Percentiles rank a stretch among this genome's conserved stretches.
These are phyloP conservation scores for Zoroaster sp. DNA, from an alignment of 53 echinoderm and acorn worm genomes.

Conservation along the genomic window DNA sequence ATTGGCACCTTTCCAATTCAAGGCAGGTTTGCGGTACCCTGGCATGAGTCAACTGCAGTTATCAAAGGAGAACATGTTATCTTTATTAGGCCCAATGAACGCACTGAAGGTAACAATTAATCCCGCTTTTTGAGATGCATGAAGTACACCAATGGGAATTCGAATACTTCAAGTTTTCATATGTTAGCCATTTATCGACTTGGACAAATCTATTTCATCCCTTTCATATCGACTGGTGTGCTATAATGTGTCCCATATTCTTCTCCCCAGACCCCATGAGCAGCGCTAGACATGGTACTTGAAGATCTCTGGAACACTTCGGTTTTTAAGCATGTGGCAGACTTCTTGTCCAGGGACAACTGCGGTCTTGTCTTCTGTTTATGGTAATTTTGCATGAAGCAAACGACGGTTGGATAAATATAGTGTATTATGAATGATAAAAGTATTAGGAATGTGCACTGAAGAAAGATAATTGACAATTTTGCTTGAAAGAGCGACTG, in stretches of 20 bases:
- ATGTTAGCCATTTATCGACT: background rate
- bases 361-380: background rate
- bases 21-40: background rate
- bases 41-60: too few species aligned
- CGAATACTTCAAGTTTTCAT: background rate
- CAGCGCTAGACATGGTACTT: background rate
- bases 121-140: background rate
- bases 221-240: background rate
- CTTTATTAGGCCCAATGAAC: background rate
- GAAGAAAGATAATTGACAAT: too few species aligned
- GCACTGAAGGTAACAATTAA: background rate
- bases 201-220: background rate
- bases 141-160: background rate
- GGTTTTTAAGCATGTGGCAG: background rate
- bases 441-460: too few species aligned
- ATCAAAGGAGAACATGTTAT: background rate
- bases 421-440: too few species aligned
- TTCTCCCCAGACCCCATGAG: background rate
- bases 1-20: background rate
- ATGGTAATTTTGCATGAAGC: background rate
- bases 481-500: too few species aligned
- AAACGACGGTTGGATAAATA: background rate
- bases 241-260: background rate
- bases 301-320: background rate
- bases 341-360: background rate